These are phyloP conservation scores for Pachliopta kotzebuea DNA, from an alignment of 2,888 invertebrate genomes.

Conservation along the genomic window DNA sequence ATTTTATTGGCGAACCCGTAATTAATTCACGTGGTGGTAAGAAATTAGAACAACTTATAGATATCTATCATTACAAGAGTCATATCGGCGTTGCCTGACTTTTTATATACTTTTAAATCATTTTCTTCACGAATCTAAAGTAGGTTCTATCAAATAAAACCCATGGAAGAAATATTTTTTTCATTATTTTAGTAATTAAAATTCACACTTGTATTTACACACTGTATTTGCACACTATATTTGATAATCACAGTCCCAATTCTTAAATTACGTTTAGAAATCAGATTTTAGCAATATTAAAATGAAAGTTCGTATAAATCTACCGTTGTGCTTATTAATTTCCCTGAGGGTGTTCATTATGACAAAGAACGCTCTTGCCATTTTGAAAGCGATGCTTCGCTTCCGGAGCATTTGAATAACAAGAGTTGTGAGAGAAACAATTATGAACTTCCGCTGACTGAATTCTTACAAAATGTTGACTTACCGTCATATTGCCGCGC, in stretches of 20 bases:
- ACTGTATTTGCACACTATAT: too few relatives aligned
- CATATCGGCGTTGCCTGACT: too few relatives aligned
- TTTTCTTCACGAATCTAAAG: too few relatives aligned
- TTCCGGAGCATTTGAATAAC: conserved; percentile 28
- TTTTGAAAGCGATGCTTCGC: conserved; percentile 27
- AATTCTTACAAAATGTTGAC: conserved; percentile 23
- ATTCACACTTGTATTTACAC: too few relatives aligned
- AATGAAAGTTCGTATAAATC: conserved; percentile 20
- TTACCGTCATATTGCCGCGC: conserved; percentile 12
- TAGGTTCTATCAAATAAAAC: too few relatives aligned
- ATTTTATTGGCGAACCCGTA: too few relatives aligned
- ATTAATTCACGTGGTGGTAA: too few relatives aligned
- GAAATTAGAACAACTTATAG: too few relatives aligned
- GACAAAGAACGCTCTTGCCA: conserved; percentile 27
- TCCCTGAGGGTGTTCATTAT: conserved; percentile 29
- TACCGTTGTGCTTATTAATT: conserved; percentile 27
- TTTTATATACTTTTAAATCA: too few relatives aligned
- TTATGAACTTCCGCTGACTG: conserved; percentile 24
- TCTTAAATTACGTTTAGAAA: conserved; percentile 8
- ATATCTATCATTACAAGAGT: too few relatives aligned
- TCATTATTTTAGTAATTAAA: too few relatives aligned
- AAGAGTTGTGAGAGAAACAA: conserved; percentile 27
- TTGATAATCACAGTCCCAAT: not conserved
- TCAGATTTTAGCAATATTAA: conserved; percentile 15
- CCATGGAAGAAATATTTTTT: too few relatives aligned